Evolutionary conservation across 2,888 invertebrate species (phyloP), one percentile per base, ranked within the genome.

Genomic region (Eubasilissa splendida): DNA sequence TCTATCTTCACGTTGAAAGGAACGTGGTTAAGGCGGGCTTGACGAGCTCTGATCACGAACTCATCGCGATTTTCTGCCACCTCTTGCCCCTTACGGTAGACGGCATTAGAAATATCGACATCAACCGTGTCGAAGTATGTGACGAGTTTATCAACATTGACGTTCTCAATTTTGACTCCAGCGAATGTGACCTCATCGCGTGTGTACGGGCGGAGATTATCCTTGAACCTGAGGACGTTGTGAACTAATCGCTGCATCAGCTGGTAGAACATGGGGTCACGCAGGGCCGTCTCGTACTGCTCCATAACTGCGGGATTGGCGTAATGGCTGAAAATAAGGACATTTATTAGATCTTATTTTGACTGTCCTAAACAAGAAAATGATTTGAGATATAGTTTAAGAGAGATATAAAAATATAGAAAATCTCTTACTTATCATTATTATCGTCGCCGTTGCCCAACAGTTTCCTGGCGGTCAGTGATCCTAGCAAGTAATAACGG

Each of bases 261-360:
- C 84, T 92, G 91, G 87, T 93, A 95, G 91, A 94, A 95, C 68
- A 93, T 90, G 31, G 95, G 95, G 86, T 95, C 95, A 83, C 95
- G 93, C 84, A 94, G 88, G 85, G 93, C 91, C 4, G 94, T 94
- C 85, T 92, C 91, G 85, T 91, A 92, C 85, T 93, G 91, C 85
- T 94, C 93, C 84, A 95, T 87, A 8, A 89, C 92, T 12, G 94
- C 92, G 59, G 94, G 94, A 0, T 89, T 87, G 76, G 92, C 88
- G 80, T 91, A 84, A 80, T 87, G 86, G 14, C 90, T 88, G 84
- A 80, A 78, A 54, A 7, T 60, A 53, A n/a, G 4, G 58, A n/a
- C 0, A 58, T n/a, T 58, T 58, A n/a, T 31, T 59, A 0, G 9
- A 73, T 53, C 52, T 56, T 42, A 4, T 42, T 42, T 42, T 42